Base-by-base conservation (phyloP, 2,888 invertebrate genomes). In the Meiosimyza decipiens region DNA sequence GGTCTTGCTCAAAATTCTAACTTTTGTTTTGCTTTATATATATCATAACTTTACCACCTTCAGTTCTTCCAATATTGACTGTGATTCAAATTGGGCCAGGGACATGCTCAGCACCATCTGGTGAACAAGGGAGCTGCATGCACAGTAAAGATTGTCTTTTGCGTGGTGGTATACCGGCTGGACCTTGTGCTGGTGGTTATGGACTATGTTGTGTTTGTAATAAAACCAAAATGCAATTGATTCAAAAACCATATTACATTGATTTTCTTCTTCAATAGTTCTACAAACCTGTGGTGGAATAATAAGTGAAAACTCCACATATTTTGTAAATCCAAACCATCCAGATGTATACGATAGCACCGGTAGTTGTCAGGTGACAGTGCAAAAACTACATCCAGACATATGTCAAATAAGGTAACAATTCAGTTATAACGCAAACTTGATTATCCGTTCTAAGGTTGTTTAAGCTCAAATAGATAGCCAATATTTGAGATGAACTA, bases 241-340 rank as follows among this genome's bases (percentile, higher is more conserved):
- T 7, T 28, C 2, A 16, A 70, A 59, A 22, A 51, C 12, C 3
- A 22, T 15, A 13, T 49, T 13, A 28, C 1, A 7, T 16, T 7
- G 13, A 67, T 16, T 64, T 6, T 54, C 6, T 28, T 16, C 4
- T 52, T 51, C n/a, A 28, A 13, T 47, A 95, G 95, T 94, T 84
- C 90, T 94, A 83, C 91, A 91, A 57, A 91, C 93, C 3, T 96
- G 96, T 78, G 95, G 95, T 0, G 92, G 92, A 67, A 90, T 91
- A 0, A 92, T 93, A 0, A 89, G 91, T 1, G 93, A 94, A 82
- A 96, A 96, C 83, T 92, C 93, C 2, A 95, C 96, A 0, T 94
- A 95, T 82, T 96, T 96, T 84, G 94, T 95, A 1, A 95, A 95
- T 85, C 90, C 90, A 2, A 94, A 93, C 74, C 95, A 94, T 86